Evolutionary conservation across 92 coral and sea anemone species (phyloP), one percentile per base, ranked within the genome.

Genomic region (Siderastrea siderea): DNA sequence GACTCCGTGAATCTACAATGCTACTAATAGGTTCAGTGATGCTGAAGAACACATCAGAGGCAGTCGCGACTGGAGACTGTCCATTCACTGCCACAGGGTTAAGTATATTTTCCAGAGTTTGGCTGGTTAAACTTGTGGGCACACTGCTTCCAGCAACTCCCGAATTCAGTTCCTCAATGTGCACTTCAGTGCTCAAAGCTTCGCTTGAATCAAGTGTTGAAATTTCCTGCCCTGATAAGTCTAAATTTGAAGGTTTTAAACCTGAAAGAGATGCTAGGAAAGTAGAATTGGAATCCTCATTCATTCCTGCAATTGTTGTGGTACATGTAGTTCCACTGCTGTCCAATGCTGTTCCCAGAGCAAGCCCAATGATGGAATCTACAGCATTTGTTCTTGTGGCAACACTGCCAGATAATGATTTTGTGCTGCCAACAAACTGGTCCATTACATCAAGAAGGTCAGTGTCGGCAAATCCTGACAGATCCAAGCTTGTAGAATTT

Each of bases 241-340:
- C 72, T 59, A 75, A 47, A 51, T 53, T 90, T 58, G 92, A 75
- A 68, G 70, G 9, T 65, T 82, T 81, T 26, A 85, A 81, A 2
- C 85, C 84, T 58, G 87, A 83, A 19, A 95, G 86, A 44, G 90
- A 90, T 10, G 89, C 92, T 59, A 95, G 81, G 10, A 93, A 87
- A 49, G 91, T 91, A 44, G 95, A 90, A 49, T 83, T 87, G 4
- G 98, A 95, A 71, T 95, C 95, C 54, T 93, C 95, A 61, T 80
- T 85, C 44, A 93, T 88, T 65, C 93, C 74, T 6, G 88, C 90
- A 11, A 92, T 77, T 16, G 96, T 80, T 19, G 88, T 82, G 62
- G 60, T 26, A 26, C 38, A 26, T 26, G 38, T 14, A 16, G 84
- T 72, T 44, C 48, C 83, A 51, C 47, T 66, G 49, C 47, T 81